Evolutionary conservation across 2,888 invertebrate genomes (phyloP).

Genomic region (Gari tellinella): DNA sequence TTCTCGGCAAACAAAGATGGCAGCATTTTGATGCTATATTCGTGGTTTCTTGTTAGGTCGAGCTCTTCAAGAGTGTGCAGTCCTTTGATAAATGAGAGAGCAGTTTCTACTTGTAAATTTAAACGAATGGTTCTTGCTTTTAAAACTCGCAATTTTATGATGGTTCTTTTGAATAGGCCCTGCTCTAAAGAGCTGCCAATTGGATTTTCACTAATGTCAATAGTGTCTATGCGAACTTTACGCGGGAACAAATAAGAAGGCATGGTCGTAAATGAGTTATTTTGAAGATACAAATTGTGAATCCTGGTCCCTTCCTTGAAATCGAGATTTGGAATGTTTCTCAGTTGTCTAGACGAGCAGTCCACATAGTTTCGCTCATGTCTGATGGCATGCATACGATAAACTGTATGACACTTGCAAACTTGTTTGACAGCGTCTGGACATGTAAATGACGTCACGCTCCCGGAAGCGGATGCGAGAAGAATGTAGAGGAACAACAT

Average conservation of each 20-base stretch:
- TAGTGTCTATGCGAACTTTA: constrained; percentile 16
- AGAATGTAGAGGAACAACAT: background rate
- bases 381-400: constrained; percentile 1
- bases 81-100: constrained; percentile 43
- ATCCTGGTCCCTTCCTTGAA: constrained; percentile 37
- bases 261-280: constrained; percentile 46
- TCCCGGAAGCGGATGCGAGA: background rate
- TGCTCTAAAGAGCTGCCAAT: constrained; percentile 33
- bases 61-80: constrained; percentile 36
- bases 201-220: constrained; percentile 56
- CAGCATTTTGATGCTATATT: constrained; percentile 42
- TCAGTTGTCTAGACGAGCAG: constrained; percentile 51
- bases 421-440: constrained; percentile 28
- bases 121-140: constrained; percentile 37
- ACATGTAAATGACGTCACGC: constrained; percentile 33
- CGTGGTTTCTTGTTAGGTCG: constrained; percentile 52
- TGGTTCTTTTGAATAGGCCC: constrained; percentile 29
- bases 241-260: constrained; percentile 21
- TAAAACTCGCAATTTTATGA: constrained; percentile 26
- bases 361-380: constrained; percentile 36
- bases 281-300: constrained; percentile 38
- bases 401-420: constrained; percentile 39
- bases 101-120: constrained; percentile 37
- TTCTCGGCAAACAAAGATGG: constrained; percentile 50
- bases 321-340: constrained; percentile 41